Evolutionary conservation across 2,888 invertebrate genomes (phyloP), one percentile per base, ranked within the genome.

Genomic region (Cryptosula pallasiana): DNA sequence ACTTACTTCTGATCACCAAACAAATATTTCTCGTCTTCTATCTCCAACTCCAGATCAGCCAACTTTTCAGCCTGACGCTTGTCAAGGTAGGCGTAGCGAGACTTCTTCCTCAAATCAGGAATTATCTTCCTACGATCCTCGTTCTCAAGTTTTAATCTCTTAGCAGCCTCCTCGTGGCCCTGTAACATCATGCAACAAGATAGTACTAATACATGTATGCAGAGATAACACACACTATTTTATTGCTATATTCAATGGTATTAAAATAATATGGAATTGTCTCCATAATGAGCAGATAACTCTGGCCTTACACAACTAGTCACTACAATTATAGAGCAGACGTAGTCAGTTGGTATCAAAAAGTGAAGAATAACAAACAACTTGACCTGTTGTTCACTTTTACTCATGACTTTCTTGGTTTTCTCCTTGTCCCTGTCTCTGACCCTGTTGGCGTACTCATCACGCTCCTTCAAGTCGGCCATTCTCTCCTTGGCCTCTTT

Each of bases 31-130:
- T 99, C 99, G 85, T 99, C 99, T 69, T 90, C 87, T 73, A 99
- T 93, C 81, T 96, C 95, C 3, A 91, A 93, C 86, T 97, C 97
- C 71, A 99, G 86, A 83, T 99, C 97, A 13, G 92, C 90, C 45
- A 98, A 90, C 87, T 99, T 99, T 81, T 99, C 98, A 73, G 92
- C 94, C 85, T 96, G 95, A 69, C 99, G 89, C 84, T 98, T 99
- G 81, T 93, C 92, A 78, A 99, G 88, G 84, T 99, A 99, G 80
- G 94, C 92, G 69, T 96, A 87, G 34, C 99, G 89, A 0, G 98
- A 97, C 81, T 95, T 92, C 25, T 95, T 88, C 45, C 99, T 88
- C 32, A 99, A 84, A 80, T 92, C 91, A 0, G 95, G 95, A 71
- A 99, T 86, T 76, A 95, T 88, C 83, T 92, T 93, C 72, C 92